phyloP scores from a whole-genome alignment of 2,797 vertebrate species.

The Parauchenoglanis punctatus region DNA sequence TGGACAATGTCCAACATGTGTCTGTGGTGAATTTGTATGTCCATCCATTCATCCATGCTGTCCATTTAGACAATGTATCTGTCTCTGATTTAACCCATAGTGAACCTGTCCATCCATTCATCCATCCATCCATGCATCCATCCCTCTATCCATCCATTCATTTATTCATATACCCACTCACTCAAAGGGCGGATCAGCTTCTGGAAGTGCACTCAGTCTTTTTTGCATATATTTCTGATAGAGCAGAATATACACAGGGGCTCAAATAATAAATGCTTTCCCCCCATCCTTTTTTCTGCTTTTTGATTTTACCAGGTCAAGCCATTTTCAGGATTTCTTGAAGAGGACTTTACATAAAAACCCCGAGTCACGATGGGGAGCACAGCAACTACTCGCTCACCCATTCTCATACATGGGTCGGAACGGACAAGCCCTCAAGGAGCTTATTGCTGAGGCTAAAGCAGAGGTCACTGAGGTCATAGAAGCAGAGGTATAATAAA shows the following conservation, averaged over 20 bases:
- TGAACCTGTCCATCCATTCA: background rate
- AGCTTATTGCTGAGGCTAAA: conserved; percentile 73
- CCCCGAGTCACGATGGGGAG: conserved; percentile 65
- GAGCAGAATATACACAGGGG: background rate
- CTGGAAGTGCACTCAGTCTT: background rate
- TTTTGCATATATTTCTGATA: background rate
- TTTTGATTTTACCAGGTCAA: conserved; percentile 65
- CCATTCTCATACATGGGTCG: conserved; percentile 63
- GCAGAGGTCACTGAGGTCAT: conserved; percentile 68
- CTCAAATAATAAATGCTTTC: background rate
- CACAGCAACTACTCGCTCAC: conserved; percentile 71
- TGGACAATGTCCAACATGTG: background rate
- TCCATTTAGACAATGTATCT: background rate
- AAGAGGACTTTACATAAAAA: conserved; percentile 71
- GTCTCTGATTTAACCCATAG: too few relatives aligned
- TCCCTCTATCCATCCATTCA: background rate
- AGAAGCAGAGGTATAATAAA: conserved; percentile 56
- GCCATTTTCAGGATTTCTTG: conserved; percentile 75
- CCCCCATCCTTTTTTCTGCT: background rate
- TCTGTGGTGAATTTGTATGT: background rate
- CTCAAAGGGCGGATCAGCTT: background rate
- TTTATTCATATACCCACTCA: too few relatives aligned
- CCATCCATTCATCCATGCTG: background rate
- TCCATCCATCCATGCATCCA: background rate
- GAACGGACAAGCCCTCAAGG: conserved; percentile 61